These are phyloP conservation scores for Rynchops niger DNA, from an alignment of 2,113 vertebrate genomes.

Conservation along the genomic window DNA sequence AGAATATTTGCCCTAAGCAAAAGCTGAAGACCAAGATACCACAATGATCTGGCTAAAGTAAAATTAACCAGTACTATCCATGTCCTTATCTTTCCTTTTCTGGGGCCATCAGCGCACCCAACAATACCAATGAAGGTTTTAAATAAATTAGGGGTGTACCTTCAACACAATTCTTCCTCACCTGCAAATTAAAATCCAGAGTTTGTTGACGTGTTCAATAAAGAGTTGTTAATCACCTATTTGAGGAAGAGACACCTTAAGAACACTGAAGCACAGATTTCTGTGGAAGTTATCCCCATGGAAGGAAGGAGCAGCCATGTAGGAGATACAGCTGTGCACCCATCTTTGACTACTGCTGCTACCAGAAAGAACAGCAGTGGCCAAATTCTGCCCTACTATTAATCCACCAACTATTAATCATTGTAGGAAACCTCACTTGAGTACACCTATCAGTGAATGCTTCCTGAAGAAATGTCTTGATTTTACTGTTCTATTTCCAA, in stretches of 20 bases:
- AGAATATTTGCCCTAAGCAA: background rate
- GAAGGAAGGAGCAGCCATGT: background rate
- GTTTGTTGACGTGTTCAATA: background rate
- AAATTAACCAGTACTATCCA: background rate
- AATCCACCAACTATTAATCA: background rate
- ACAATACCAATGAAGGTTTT: background rate
- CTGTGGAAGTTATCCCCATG: background rate
- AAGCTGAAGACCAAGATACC: background rate
- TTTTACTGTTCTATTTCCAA: background rate
- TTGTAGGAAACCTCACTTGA: background rate
- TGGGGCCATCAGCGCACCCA: background rate
- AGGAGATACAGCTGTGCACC: background rate
- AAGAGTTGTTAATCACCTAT: background rate
- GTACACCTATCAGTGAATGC: background rate
- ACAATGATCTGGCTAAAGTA: background rate
- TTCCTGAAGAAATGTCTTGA: background rate
- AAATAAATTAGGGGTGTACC: background rate
- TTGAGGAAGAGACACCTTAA: background rate
- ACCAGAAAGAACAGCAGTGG: background rate
- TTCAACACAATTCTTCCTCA: background rate
- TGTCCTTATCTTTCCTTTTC: background rate
- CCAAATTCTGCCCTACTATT: background rate
- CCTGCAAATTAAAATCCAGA: background rate
- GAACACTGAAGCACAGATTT: background rate
- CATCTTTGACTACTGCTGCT: background rate